These are phyloP conservation scores for Ophonus ardosiacus DNA, from an alignment of 2,888 invertebrate genomes.

Conservation along the genomic window DNA sequence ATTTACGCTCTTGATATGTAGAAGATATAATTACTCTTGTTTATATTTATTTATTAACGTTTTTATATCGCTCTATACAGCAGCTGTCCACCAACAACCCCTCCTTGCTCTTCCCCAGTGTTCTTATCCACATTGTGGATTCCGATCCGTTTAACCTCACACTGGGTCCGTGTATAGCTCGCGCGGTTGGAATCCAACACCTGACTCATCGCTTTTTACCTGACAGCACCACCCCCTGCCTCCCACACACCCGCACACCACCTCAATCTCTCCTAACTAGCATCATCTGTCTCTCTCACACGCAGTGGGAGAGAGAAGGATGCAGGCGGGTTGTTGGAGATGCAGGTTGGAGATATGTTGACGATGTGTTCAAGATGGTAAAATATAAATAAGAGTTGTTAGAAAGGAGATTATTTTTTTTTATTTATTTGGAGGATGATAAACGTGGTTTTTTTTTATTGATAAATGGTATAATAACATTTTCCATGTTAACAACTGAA, in stretches of 20 bases:
- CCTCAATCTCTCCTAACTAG: conserved; percentile 12
- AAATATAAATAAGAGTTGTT: neutral
- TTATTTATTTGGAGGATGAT: too few relatives aligned
- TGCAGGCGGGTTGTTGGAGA: neutral
- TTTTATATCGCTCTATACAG: too few relatives aligned
- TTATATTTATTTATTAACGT: too few relatives aligned
- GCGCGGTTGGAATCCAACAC: conserved; percentile 28
- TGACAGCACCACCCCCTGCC: neutral
- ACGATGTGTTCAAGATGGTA: neutral
- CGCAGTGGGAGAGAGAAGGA: too few relatives aligned
- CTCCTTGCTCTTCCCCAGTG: too few relatives aligned
- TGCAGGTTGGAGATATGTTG: neutral
- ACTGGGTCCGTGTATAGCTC: neutral
- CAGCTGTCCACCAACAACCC: too few relatives aligned
- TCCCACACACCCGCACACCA: neutral
- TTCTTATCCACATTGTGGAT: neutral
- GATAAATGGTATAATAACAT: too few relatives aligned
- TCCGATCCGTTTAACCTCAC: conserved; percentile 10
- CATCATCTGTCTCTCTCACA: neutral
- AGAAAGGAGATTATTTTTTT: neutral
- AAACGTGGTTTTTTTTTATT: too few relatives aligned
- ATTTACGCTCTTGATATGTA: too few relatives aligned
- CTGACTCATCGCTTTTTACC: conserved; percentile 44
- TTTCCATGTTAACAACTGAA: too few relatives aligned
- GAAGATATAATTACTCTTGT: too few relatives aligned